phyloP scores from a whole-genome alignment of 2,888 invertebrate species.

The Idaea biselata region DNA sequence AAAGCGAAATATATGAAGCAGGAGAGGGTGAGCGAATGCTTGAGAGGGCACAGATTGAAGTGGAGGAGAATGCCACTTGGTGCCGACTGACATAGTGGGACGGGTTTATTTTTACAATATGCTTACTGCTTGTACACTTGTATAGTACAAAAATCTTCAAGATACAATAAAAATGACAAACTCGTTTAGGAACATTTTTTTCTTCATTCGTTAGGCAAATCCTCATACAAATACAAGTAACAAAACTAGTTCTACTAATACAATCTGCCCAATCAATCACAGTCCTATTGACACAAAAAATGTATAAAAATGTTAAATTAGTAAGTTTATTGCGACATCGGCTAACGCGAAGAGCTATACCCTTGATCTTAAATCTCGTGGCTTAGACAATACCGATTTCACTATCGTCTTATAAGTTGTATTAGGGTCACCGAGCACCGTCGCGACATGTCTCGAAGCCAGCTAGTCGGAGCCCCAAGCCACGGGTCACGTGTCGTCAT shows the following conservation, averaged over 20 bases:
- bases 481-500: constrained; percentile 19
- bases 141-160: neutral
- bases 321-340: neutral
- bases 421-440: constrained; percentile 22
- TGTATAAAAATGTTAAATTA: neutral
- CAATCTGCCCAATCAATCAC: neutral
- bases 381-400: constrained; percentile 20
- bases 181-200: neutral
- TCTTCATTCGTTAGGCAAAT: neutral
- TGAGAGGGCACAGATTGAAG: neutral
- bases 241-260: neutral
- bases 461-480: neutral
- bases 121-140: neutral
- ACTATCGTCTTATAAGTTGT: constrained; percentile 25
- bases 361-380: constrained; percentile 17
- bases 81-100: too few species aligned
- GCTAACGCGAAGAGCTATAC: constrained; percentile 5
- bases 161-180: neutral
- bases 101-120: too few species aligned
- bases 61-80: too few species aligned
- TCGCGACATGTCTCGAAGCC: neutral
- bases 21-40: too few species aligned
- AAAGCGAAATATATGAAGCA: neutral
- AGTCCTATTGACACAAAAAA: neutral
- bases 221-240: neutral